phyloP scores from a whole-genome alignment of 2,888 invertebrate species.

The Piscicola geometra region DNA sequence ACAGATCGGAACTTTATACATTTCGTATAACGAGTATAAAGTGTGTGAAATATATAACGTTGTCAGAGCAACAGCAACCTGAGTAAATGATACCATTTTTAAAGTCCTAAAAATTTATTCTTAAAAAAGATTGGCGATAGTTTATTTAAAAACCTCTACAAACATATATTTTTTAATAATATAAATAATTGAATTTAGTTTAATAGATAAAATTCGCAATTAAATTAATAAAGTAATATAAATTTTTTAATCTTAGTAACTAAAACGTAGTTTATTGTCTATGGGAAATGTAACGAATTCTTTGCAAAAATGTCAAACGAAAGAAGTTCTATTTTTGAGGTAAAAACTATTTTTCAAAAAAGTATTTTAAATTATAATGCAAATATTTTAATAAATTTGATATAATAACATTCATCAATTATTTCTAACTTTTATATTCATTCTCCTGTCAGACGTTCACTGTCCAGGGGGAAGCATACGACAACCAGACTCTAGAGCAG shows the following conservation, averaged over 20 bases:
- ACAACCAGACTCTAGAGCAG: background rate
- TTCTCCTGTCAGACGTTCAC: background rate
- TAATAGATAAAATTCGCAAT: too few relatives aligned
- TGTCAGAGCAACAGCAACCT: conserved; percentile 54
- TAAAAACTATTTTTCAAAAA: background rate
- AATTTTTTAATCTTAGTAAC: too few relatives aligned
- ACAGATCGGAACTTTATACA: conserved; percentile 56
- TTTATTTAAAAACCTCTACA: too few relatives aligned
- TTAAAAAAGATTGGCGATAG: too few relatives aligned
- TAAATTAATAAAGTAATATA: too few relatives aligned
- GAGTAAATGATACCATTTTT: conserved; percentile 47
- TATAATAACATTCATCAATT: background rate
- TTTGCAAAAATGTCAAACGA: background rate
- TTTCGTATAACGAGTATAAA: conserved; percentile 56
- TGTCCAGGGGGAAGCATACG: background rate
- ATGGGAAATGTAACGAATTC: too few relatives aligned
- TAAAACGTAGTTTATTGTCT: too few relatives aligned
- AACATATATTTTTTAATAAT: too few relatives aligned
- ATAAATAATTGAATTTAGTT: too few relatives aligned
- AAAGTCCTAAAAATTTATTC: too few relatives aligned
- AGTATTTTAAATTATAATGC: background rate
- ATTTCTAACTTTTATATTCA: background rate
- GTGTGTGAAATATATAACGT: conserved; percentile 58
- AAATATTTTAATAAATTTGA: background rate
- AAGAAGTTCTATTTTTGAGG: conserved; percentile 11